Evolutionary conservation across 1,140 invertebrate genomes (phyloP).

Genomic region (Sitobion miscanthi): DNA sequence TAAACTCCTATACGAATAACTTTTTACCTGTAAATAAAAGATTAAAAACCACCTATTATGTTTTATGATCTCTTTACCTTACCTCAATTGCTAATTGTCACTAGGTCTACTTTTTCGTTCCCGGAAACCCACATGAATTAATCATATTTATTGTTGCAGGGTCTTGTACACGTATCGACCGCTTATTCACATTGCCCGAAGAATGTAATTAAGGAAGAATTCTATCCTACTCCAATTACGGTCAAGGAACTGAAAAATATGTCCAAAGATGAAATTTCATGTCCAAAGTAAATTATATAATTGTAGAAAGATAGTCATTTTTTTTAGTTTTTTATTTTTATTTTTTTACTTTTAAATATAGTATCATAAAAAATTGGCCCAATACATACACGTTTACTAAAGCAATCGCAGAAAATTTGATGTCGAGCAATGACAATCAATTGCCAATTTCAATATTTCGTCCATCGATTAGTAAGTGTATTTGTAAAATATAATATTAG

Average conservation of each 20-base stretch:
- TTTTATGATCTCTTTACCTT: too few species aligned
- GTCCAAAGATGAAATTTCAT: background rate
- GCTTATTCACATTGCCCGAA: slow-evolving; percentile 60
- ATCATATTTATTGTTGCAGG: background rate
- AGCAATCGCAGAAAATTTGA: slow-evolving; percentile 26
- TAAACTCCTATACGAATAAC: too few species aligned
- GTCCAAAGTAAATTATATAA: background rate
- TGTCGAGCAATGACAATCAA: background rate
- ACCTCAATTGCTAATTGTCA: background rate
- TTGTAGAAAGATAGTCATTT: background rate
- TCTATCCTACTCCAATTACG: background rate
- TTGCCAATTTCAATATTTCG: slow-evolving; percentile 35
- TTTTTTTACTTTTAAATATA: background rate
- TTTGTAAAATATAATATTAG: background rate
- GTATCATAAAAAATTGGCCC: slow-evolving; percentile 23
- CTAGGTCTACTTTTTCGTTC: background rate
- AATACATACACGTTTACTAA: slow-evolving; percentile 55
- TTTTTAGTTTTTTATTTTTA: background rate
- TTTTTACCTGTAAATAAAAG: too few species aligned
- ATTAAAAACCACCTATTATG: too few species aligned
- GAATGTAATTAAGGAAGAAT: slow-evolving; percentile 59
- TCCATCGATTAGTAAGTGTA: slow-evolving; percentile 39
- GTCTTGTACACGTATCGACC: background rate
- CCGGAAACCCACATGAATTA: background rate
- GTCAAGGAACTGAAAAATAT: background rate